Percentiles rank a stretch among this genome's conserved stretches.
phyloP scores from a whole-genome alignment of 2,888 invertebrate genomes.

The Pachymerium ferrugineum region DNA sequence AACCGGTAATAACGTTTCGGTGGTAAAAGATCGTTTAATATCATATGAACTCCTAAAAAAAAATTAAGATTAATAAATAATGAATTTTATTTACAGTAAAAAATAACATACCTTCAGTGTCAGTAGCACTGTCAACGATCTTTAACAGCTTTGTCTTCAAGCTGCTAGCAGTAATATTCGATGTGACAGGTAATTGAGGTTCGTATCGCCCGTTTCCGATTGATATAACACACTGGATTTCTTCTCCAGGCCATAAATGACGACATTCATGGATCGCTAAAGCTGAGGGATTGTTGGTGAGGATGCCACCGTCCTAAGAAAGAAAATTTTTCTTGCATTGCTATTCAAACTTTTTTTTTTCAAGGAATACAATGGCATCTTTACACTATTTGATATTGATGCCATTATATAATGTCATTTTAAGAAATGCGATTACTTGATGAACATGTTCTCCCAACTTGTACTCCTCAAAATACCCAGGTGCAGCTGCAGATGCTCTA shows the following conservation, averaged over 20 bases:
- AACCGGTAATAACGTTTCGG: constrained; percentile 71
- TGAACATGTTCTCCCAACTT: constrained; percentile 62
- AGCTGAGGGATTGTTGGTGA: constrained; percentile 83
- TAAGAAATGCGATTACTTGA: constrained; percentile 51
- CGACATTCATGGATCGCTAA: constrained; percentile 82
- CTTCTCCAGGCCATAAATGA: constrained; percentile 69
- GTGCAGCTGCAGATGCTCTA: constrained; percentile 84
- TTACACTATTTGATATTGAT: too few species aligned
- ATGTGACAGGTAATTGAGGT: constrained; percentile 40
- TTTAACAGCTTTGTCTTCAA: constrained; percentile 74
- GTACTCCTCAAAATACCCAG: constrained; percentile 83
- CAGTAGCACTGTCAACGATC: constrained; percentile 77
- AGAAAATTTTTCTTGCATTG: too few species aligned
- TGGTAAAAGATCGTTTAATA: constrained; percentile 68
- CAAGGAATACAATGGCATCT: too few species aligned
- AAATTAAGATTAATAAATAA: constrained; percentile 7
- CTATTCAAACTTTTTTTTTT: too few species aligned
- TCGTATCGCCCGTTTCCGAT: constrained; percentile 64
- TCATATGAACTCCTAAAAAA: constrained; percentile 65
- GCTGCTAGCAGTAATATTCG: constrained; percentile 42
- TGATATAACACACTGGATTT: constrained; percentile 72
- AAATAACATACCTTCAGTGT: constrained; percentile 64
- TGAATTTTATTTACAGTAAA: background rate
- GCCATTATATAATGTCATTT: too few species aligned
- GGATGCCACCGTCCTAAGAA: constrained; percentile 69